Evolutionary conservation across 2,113 vertebrate species (phyloP), one percentile per base, ranked within the genome.

Genomic region (Tachycineta bicolor): DNA sequence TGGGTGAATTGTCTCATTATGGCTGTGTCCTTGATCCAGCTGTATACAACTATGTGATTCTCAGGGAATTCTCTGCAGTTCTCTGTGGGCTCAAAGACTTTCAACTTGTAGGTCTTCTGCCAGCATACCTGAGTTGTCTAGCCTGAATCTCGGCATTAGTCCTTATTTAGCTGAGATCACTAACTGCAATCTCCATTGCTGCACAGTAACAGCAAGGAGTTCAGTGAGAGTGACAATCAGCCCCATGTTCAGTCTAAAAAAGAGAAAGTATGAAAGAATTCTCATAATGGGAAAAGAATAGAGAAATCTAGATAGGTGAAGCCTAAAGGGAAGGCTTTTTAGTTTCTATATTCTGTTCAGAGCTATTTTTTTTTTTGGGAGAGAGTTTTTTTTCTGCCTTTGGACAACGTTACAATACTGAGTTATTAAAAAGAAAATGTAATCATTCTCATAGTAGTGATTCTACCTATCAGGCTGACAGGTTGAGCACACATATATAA

Each of bases 351-450:
- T 77, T 86, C 26, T 83, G 18, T 86, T 83, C 55, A 83, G 29
- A 31, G 41, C 2, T 64, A 24, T 28, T 60, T 34, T 50, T 50
- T 44, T 26, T 50, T 50, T 44, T 26, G 53, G 21, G 24, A 85
- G 58, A 65, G 37, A 44, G 20, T 39, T 65, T 39, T 65, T 83
- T 65, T 63, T 43, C 53, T 80, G 39, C 50, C 59, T 96, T 93
- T 80, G 47, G 50, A 93, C 39, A 86, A 63, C 43, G 55, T 83
- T 83, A 60, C 41, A 83, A n/a, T n/a, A 52, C 47, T 92, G 44
- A 74, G 76, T 89, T 94, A 83, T 68, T 80, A 94, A 92, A 89
- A 87, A 68, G 39, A 84, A 91, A 85, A 70, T 47, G 21, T 86
- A 86, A 86, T 90, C 34, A 60, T 93, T 93, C 64, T 94, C 44